Evolutionary conservation across 2,113 vertebrate species (phyloP), one percentile per base, ranked within the genome.

Genomic region (Gobio gobio): DNA sequence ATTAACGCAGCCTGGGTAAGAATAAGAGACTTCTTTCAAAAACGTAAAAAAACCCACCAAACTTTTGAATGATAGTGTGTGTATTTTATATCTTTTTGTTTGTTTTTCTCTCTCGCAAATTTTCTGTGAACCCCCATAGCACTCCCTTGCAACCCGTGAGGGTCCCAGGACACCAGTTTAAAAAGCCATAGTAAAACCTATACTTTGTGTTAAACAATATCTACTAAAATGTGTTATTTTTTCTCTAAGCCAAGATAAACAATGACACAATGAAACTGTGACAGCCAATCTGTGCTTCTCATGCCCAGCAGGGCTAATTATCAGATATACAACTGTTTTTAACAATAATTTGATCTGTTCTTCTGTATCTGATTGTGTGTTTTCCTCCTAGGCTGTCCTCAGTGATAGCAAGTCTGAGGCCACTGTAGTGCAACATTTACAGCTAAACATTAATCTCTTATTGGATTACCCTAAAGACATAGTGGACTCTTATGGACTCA

Each of bases 381-480:
- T 93, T 91, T 88, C 95, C 92, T 87, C 89, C 87, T 95, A 95
- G 96, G 94, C 95, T 96, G 91, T 95, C 95, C 90, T 96, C 95
- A 95, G 94, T 95, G 94, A 93, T 96, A 93, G 94, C 94, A 94
- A 94, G 95, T 95, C 94, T 95, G 93, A 94, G 94, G 93, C 92
- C 93, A 93, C 95, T 95, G 92, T 96, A 95, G 94, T 92, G 90
- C 89, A 93, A 92, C 93, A 91, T 92, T 93, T 94, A 92, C 93
- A 91, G 93, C 94, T 94, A 90, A 91, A 91, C 89, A 93, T 92
- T 92, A 94, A 90, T 90, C 92, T 92, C 93, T 95, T 94, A 95
- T 93, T 95, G 96, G 95, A 97, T 93, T 95, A 94, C 94, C 91
- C 94, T 92, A 94, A 95, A 95, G 93, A 94, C 94, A 93, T 92